Evolutionary conservation across 2,797 vertebrate species (phyloP).

Genomic region (Cynodonichthys magdalenae): DNA sequence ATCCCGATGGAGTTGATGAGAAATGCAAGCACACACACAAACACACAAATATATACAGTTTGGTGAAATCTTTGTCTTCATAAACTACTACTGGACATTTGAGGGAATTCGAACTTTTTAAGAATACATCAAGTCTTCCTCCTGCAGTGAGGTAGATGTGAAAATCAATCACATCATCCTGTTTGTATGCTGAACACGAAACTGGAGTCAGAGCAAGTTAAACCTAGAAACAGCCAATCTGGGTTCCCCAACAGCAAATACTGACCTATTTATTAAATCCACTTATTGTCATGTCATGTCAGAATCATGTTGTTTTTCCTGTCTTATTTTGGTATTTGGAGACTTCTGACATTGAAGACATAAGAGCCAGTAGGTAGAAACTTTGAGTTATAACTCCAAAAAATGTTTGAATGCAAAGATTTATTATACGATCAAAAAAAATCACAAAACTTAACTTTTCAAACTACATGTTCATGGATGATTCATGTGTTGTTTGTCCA

Average conservation of each 20-base stretch:
- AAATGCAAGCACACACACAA: constrained; percentile 22
- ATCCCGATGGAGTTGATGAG: not conserved
- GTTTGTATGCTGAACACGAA: not conserved
- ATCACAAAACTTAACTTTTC: too few relatives aligned
- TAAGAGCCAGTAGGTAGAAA: too few relatives aligned
- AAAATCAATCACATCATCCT: constrained; percentile 1
- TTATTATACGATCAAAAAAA: too few relatives aligned
- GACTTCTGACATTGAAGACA: too few relatives aligned
- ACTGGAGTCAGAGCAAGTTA: constrained; percentile 1
- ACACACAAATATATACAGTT: not conserved
- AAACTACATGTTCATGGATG: too few relatives aligned
- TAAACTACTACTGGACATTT: not conserved
- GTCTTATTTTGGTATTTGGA: too few relatives aligned
- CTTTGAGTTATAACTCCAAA: too few relatives aligned
- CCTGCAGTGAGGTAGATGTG: not conserved
- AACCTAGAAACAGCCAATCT: not conserved
- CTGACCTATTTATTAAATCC: not conserved
- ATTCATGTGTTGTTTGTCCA: too few relatives aligned
- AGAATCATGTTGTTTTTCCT: too few relatives aligned
- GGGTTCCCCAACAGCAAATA: not conserved
- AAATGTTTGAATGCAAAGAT: too few relatives aligned
- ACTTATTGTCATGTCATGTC: too few relatives aligned
- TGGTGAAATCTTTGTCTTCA: not conserved
- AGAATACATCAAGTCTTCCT: not conserved
- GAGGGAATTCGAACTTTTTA: not conserved